Evolutionary conservation across 2,113 vertebrate species (phyloP).

Genomic region (Lepisosteus oculatus): DNA sequence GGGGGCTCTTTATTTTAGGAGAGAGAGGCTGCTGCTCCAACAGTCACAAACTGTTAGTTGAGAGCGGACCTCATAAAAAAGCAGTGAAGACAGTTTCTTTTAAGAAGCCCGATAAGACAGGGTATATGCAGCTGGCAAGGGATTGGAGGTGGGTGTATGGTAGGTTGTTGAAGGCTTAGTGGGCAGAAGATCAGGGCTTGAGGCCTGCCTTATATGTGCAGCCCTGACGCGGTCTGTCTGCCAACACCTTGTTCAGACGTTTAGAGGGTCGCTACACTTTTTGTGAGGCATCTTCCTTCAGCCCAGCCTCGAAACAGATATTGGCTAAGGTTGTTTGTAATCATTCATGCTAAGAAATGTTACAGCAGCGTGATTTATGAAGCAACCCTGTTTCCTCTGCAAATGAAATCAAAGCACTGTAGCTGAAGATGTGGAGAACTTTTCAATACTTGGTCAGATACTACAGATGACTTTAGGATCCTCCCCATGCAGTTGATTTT

Average conservation of each 20-base stretch:
- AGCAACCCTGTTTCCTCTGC: too few species aligned
- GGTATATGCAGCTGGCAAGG: neutral
- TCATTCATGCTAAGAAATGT: too few species aligned
- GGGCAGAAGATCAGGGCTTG: neutral
- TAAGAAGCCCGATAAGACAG: slow-evolving; percentile 28
- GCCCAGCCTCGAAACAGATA: too few species aligned
- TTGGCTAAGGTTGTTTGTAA: too few species aligned
- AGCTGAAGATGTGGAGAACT: too few species aligned
- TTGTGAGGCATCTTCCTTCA: neutral
- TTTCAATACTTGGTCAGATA: too few species aligned
- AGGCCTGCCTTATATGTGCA: neutral
- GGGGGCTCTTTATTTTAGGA: slow-evolving; percentile 14
- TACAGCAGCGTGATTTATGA: too few species aligned
- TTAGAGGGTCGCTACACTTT: neutral
- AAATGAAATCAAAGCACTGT: too few species aligned
- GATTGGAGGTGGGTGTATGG: neutral
- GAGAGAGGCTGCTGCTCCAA: slow-evolving; percentile 17
- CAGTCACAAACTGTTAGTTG: neutral
- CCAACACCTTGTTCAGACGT: neutral
- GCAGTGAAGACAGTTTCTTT: slow-evolving; percentile 43
- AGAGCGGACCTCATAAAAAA: slow-evolving; percentile 15
- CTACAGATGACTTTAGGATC: too few species aligned
- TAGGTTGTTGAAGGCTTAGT: neutral
- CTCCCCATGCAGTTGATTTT: too few species aligned
- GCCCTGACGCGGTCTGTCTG: slow-evolving; percentile 6